Conservation (phyloP, 2,888 invertebrate genomes). For the Crepidodera aurea region DNA sequence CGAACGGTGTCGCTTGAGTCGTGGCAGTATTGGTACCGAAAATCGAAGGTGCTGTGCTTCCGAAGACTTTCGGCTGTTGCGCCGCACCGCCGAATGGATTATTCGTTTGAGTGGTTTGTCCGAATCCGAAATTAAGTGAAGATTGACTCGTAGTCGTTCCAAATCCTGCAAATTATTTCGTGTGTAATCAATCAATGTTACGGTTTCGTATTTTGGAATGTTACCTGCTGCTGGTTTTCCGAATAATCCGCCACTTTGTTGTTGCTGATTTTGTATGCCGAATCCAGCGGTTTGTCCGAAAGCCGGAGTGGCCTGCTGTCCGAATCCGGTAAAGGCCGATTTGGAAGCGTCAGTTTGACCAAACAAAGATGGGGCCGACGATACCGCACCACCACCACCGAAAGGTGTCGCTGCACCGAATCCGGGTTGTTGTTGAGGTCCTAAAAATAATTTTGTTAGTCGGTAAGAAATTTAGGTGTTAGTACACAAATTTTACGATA, state of each 20-base stretch:
- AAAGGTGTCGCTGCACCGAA: constrained; percentile 61
- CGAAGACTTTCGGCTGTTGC: constrained; percentile 65
- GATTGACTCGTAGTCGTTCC: constrained; percentile 50
- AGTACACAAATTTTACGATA: too few species aligned
- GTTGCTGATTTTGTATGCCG: constrained; percentile 41
- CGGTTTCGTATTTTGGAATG: too few species aligned
- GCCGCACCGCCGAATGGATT: constrained; percentile 58
- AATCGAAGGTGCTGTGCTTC: constrained; percentile 53
- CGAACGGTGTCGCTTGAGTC: constrained; percentile 63
- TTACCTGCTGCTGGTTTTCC: constrained; percentile 35
- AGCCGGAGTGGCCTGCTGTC: constrained; percentile 68
- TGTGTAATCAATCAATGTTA: background rate
- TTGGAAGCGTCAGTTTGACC: constrained; percentile 60
- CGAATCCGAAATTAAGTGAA: constrained; percentile 61
- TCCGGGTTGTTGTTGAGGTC: constrained; percentile 58
- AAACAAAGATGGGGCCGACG: constrained; percentile 64
- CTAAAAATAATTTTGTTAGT: constrained; percentile 43
- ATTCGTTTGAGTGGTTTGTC: constrained; percentile 58
- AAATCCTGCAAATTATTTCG: constrained; percentile 40
- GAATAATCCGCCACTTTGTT: constrained; percentile 33
- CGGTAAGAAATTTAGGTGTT: background rate
- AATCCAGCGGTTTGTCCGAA: constrained; percentile 62
- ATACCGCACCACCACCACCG: constrained; percentile 61
- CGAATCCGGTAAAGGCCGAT: constrained; percentile 68
- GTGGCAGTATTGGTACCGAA: constrained; percentile 57